Evolutionary conservation across 37 sponge, comb jelly and placozoan genomes (phyloP), one percentile per base, ranked within the genome.

Genomic region (Ephydatia muelleri): DNA sequence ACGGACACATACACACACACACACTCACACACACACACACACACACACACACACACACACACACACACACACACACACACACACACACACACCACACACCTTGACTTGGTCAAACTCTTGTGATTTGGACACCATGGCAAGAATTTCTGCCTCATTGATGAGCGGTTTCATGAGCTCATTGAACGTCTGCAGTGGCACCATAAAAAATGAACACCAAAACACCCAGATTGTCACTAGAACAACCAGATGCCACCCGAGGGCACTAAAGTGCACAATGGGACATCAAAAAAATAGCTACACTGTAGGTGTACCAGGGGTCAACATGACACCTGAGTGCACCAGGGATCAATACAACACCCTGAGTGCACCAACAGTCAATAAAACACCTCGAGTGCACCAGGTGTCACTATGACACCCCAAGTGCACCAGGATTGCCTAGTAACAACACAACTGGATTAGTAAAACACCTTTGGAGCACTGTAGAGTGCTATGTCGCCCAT

Each of bases 61-160:
- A 35, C 39, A 76, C 39, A 49, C 80, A 79, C 65, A 47, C 80
- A 84, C 68, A 73, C 65, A 75, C 65, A 75, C 84, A 76, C 76
- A 75, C 76, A 74, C 67, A 74, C 36, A 65, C 22, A 26, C 5
- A 40, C 16, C 9, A 85, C 37, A 5, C 43, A 96, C 99, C 84
- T 98, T 98, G 67, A 98, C 49, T 82, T 96, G 97, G 25, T 91
- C 88, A 85, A 96, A 98, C 72, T 98, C 99, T 34, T 93, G 73
- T 39, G 97, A 92, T 69, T 95, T 82, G 26, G 97, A 84, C 23
- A 98, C 77, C 90, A 94, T 91, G 6, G 92, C 81, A 72, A 97
- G 77, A 22, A 95, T 68, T 27, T 89, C 85, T 2, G 38, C 90
- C 66, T 97, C 96, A n/a, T 85, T 86, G 89, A 97, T 93, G 75